phyloP scores from a whole-genome alignment of 2,888 invertebrate species.

The Abrostola triplasia region DNA sequence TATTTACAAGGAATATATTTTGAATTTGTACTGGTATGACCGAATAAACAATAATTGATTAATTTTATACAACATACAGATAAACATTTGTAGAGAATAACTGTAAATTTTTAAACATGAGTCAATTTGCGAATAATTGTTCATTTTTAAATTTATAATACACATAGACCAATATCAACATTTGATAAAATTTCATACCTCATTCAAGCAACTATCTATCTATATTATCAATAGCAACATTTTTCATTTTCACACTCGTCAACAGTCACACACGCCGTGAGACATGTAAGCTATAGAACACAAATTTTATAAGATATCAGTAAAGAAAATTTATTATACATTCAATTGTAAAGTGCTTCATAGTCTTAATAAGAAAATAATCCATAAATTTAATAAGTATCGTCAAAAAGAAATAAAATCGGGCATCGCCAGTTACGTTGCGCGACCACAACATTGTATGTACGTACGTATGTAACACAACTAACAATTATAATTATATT shows the following conservation, averaged over 20 bases:
- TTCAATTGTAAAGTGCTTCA: slow-evolving; percentile 64
- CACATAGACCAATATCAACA: slow-evolving; percentile 75
- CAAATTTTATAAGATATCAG: slow-evolving; percentile 56
- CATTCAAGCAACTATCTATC: slow-evolving; percentile 65
- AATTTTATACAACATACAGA: slow-evolving; percentile 75
- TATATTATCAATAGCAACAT: slow-evolving; percentile 39
- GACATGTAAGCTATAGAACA: slow-evolving; percentile 62
- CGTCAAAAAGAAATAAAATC: slow-evolving; percentile 57
- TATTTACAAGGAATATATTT: slow-evolving; percentile 80
- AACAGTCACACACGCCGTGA: slow-evolving; percentile 55
- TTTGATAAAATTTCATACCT: slow-evolving; percentile 74
- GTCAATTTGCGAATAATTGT: slow-evolving; percentile 64
- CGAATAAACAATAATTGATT: slow-evolving; percentile 75
- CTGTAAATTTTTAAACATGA: slow-evolving; percentile 70
- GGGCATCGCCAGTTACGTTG: slow-evolving; percentile 45
- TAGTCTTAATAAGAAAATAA: slow-evolving; percentile 62
- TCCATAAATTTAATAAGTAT: slow-evolving; percentile 68
- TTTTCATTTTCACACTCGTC: slow-evolving; percentile 35
- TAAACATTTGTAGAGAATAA: slow-evolving; percentile 75
- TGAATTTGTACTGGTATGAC: slow-evolving; percentile 85
- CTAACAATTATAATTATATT: slow-evolving; percentile 72
- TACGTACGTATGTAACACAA: slow-evolving; percentile 62
- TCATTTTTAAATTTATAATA: slow-evolving; percentile 65
- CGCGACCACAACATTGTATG: slow-evolving; percentile 52
- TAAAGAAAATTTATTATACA: slow-evolving; percentile 55